phyloP scores from a whole-genome alignment of 1,140 invertebrate genomes.

The Heliconius congener region DNA sequence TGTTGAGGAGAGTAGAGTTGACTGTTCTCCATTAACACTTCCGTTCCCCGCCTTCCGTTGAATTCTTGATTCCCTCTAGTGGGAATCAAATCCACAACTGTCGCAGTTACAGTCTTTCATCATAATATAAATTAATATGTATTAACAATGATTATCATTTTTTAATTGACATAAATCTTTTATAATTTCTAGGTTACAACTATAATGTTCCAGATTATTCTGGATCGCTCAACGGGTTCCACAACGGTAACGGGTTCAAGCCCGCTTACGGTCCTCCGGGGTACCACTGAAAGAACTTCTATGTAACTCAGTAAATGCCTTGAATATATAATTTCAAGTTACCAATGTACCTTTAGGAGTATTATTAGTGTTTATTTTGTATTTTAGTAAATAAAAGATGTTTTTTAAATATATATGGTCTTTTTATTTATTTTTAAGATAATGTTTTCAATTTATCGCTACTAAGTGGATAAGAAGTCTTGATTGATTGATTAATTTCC shows the following conservation, averaged over 20 bases:
- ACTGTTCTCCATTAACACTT: too few species aligned
- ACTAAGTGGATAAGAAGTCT: too few species aligned
- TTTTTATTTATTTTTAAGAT: not conserved
- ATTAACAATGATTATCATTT: too few species aligned
- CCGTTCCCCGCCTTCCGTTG: too few species aligned
- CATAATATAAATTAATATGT: too few species aligned
- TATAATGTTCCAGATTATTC: slow-evolving; percentile 77
- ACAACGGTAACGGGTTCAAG: slow-evolving; percentile 62
- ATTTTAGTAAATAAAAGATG: not conserved
- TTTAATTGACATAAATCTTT: not conserved
- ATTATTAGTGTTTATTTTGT: slow-evolving; percentile 23
- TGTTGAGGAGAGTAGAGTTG: too few species aligned
- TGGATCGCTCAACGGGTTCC: slow-evolving; percentile 79
- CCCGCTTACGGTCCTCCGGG: slow-evolving; percentile 81
- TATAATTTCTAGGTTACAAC: slow-evolving; percentile 63
- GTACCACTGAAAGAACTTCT: slow-evolving; percentile 65
- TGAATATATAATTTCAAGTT: slow-evolving; percentile 13
- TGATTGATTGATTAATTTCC: too few species aligned
- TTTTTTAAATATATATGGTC: not conserved
- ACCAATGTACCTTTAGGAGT: slow-evolving; percentile 28
- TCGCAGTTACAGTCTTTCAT: too few species aligned
- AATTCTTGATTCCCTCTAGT: too few species aligned
- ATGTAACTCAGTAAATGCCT: not conserved
- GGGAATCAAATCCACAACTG: too few species aligned
- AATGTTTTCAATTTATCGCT: not conserved